A percentile compares a stretch with the other conserved stretches of the same genome.
These are phyloP conservation scores for Candidula unifasciata DNA, from an alignment of 2,888 invertebrate species.

Conservation along the genomic window DNA sequence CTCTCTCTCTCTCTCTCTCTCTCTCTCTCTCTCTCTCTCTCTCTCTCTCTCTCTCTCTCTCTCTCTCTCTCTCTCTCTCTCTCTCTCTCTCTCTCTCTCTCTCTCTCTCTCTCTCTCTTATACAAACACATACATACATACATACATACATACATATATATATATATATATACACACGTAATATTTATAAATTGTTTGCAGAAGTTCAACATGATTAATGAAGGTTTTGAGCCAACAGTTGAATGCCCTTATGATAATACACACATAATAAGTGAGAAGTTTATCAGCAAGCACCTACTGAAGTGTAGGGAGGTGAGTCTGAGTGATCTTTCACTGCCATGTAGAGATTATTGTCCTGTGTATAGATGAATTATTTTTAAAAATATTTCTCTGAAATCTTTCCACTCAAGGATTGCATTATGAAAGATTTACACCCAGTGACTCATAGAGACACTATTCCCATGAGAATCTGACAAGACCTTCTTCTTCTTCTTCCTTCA, in stretches of 20 bases:
- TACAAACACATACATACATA: background rate
- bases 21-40: too few relatives aligned
- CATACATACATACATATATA: background rate
- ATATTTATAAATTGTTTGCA: background rate
- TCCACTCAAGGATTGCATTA: too few relatives aligned
- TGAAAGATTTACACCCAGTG: too few relatives aligned
- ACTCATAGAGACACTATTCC: too few relatives aligned
- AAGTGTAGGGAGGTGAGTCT: slow-evolving; percentile 27
- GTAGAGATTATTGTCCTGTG: background rate
- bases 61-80: too few relatives aligned
- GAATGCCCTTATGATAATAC: slow-evolving; percentile 24
- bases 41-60: too few relatives aligned
- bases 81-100: too few relatives aligned
- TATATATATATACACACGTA: background rate
- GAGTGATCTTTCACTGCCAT: background rate
- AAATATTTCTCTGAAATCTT: too few relatives aligned
- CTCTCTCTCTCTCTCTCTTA: too few relatives aligned
- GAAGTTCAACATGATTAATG: background rate
- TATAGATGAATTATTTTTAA: background rate
- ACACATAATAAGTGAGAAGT: background rate
- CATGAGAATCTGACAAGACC: too few relatives aligned
- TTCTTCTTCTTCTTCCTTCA: too few relatives aligned
- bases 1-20: too few relatives aligned
- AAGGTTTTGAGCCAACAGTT: background rate
- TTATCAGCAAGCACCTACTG: background rate